Evolutionary conservation across 1,140 invertebrate species (phyloP).

Genomic region (Pachyrhynchus sulphureomaculatus): DNA sequence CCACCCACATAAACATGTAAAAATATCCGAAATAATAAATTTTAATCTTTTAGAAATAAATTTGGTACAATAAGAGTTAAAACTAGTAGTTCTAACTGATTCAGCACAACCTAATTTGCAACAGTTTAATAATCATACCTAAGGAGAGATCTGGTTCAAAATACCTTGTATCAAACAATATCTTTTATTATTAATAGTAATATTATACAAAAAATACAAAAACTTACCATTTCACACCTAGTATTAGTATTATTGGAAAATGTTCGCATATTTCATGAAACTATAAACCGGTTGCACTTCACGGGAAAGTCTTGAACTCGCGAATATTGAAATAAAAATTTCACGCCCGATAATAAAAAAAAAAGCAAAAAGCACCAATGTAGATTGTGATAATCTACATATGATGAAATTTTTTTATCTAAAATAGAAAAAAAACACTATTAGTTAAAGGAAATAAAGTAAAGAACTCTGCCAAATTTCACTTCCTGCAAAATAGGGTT

Average conservation of each 20-base stretch:
- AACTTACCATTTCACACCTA: slow-evolving; percentile 10
- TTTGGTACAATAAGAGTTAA: too few relatives aligned
- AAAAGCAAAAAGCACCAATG: neutral
- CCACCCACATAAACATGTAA: too few relatives aligned
- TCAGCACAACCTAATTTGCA: too few relatives aligned
- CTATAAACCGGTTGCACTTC: neutral
- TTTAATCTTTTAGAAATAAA: too few relatives aligned
- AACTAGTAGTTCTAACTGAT: too few relatives aligned
- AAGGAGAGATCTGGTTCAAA: slow-evolving; percentile 7
- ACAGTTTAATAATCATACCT: too few relatives aligned
- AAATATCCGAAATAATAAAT: too few relatives aligned
- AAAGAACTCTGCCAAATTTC: slow-evolving; percentile 25
- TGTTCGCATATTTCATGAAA: neutral
- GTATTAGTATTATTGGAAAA: slow-evolving; percentile 1
- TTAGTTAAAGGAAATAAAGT: neutral
- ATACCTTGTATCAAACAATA: neutral
- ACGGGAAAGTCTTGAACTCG: neutral
- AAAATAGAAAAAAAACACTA: too few relatives aligned
- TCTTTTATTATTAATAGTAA: slow-evolving; percentile 1
- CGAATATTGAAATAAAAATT: neutral
- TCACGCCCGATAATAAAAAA: neutral
- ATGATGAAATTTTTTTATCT: neutral
- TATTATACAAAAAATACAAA: slow-evolving; percentile 1
- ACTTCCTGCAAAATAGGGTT: slow-evolving; percentile 18
- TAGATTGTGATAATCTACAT: neutral